Evolutionary conservation across 2,113 vertebrate genomes (phyloP).

Genomic region (Dascyllus trimaculatus): DNA sequence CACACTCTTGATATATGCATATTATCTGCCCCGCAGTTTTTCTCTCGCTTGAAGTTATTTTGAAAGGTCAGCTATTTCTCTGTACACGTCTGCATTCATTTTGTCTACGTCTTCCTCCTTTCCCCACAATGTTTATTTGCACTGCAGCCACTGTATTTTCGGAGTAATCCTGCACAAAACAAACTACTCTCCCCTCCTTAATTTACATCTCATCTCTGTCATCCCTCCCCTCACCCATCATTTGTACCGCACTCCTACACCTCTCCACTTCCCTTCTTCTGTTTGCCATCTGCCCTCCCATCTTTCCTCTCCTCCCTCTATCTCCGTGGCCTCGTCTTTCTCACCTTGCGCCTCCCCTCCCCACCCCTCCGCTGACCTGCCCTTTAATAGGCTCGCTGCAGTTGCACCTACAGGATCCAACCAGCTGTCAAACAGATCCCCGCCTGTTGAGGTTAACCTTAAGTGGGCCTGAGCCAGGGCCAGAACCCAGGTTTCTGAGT

Average conservation of each 20-base stretch:
- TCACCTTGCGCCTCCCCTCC: background rate
- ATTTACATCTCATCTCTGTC: conserved; percentile 25
- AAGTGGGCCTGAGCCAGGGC: conserved; percentile 68
- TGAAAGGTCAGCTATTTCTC: conserved; percentile 25
- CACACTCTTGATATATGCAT: background rate
- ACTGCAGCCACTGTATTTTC: conserved; percentile 58
- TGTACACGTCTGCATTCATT: conserved; percentile 26
- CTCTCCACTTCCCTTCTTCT: conserved; percentile 8
- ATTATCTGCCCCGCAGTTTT: conserved; percentile 2
- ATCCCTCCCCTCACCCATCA: background rate
- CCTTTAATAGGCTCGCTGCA: conserved; percentile 54
- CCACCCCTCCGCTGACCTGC: conserved; percentile 34
- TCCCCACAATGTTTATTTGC: conserved; percentile 56
- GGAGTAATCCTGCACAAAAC: conserved; percentile 64
- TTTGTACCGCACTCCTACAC: conserved; percentile 5
- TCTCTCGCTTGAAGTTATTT: conserved; percentile 2
- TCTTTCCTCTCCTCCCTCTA: conserved; percentile 18
- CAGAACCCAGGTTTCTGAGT: conserved; percentile 56
- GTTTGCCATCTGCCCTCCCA: conserved; percentile 17
- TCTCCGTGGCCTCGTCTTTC: conserved; percentile 27
- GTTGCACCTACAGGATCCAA: conserved; percentile 57
- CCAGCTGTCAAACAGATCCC: conserved; percentile 68
- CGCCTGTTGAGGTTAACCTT: conserved; percentile 67
- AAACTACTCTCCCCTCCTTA: conserved; percentile 30
- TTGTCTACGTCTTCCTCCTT: conserved; percentile 28